Conservation (phyloP, 2,888 invertebrate species). For the Sericinus montela region DNA sequence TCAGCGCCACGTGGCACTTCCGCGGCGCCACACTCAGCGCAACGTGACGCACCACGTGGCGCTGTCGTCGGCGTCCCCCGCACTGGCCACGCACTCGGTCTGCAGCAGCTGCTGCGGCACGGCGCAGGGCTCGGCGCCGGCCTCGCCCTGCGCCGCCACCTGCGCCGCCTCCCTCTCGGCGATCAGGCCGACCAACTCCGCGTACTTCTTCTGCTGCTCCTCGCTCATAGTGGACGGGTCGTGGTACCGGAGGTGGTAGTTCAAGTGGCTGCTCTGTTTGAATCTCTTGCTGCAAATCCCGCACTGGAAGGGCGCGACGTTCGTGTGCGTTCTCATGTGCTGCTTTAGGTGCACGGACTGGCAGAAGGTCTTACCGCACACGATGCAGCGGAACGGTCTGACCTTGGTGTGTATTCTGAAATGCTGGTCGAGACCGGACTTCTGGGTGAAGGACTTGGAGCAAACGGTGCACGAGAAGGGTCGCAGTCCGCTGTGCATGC, state of each 20-base stretch:
- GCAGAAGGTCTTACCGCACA: slow-evolving; percentile 62
- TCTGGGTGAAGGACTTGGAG: slow-evolving; percentile 65
- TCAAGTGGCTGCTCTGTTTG: slow-evolving; percentile 65
- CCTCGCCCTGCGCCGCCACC: background rate
- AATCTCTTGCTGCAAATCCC: slow-evolving; percentile 57
- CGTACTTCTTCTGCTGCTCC: slow-evolving; percentile 45
- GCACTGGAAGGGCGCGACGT: slow-evolving; percentile 65
- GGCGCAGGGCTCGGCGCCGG: background rate
- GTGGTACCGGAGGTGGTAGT: slow-evolving; percentile 64
- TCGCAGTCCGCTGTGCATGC: slow-evolving; percentile 60
- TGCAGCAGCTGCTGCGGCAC: slow-evolving; percentile 8
- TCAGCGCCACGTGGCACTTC: no score
- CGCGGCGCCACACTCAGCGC: background rate
- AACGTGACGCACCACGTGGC: slow-evolving; percentile 1
- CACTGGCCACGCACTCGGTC: slow-evolving; percentile 14
- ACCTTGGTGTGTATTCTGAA: slow-evolving; percentile 61
- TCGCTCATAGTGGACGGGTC: slow-evolving; percentile 45
- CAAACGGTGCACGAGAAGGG: slow-evolving; percentile 64
- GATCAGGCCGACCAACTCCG: slow-evolving; percentile 32
- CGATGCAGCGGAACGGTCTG: slow-evolving; percentile 62
- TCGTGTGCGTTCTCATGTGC: slow-evolving; percentile 69
- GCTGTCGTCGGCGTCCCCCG: background rate
- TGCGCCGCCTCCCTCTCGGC: background rate
- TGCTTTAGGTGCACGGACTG: slow-evolving; percentile 63
- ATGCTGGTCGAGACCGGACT: slow-evolving; percentile 68